These are phyloP conservation scores for Aleiodes alternator DNA, from an alignment of 2,888 invertebrate genomes.

Conservation along the genomic window DNA sequence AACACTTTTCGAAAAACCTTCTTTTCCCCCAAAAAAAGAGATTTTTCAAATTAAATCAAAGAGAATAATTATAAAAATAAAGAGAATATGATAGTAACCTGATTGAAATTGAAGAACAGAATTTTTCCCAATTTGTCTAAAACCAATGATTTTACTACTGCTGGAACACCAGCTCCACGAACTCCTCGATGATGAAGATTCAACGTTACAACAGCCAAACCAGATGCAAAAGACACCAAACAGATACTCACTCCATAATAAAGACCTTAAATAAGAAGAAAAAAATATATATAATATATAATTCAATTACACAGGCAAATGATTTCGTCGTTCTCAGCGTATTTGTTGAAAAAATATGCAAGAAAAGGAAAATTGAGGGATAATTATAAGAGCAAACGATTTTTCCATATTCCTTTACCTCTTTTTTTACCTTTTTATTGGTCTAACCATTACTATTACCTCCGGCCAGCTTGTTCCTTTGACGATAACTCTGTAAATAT, in stretches of 20 bases:
- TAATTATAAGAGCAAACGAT: constrained; percentile 11
- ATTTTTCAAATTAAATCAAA: neutral
- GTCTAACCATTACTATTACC: constrained; percentile 6
- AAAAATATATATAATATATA: constrained; percentile 21
- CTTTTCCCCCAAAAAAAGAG: neutral
- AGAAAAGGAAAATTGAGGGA: neutral
- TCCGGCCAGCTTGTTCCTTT: neutral
- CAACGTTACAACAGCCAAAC: constrained; percentile 88
- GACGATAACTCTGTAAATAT: neutral
- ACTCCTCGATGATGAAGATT: constrained; percentile 91
- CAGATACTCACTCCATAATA: constrained; percentile 91
- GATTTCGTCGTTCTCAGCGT: constrained; percentile 22
- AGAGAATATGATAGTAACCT: constrained; percentile 56
- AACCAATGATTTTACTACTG: constrained; percentile 82
- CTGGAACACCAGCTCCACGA: constrained; percentile 87
- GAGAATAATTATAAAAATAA: neutral
- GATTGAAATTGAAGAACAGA: constrained; percentile 84
- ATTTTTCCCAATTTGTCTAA: constrained; percentile 85
- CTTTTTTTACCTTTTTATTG: constrained; percentile 3
- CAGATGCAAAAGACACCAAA: constrained; percentile 87
- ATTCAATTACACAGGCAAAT: constrained; percentile 5
- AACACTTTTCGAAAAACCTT: neutral
- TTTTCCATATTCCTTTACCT: neutral
- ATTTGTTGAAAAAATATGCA: neutral
- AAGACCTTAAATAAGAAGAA: constrained; percentile 77